Conservation (phyloP, 2,113 vertebrate genomes). For the Carassius carassius region DNA sequence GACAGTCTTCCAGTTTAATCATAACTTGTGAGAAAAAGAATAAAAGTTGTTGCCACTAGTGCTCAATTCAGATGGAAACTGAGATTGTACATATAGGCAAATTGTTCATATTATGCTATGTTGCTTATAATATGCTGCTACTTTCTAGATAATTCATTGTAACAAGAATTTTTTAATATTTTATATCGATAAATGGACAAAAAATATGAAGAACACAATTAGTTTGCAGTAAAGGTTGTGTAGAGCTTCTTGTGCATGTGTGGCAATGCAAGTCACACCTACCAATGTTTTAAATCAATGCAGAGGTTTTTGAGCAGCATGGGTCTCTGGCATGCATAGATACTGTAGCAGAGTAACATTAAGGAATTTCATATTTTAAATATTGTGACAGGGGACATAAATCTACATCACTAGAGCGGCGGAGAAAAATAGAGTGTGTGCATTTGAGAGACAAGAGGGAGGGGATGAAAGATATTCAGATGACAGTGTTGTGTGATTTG, state of each 20-base stretch:
- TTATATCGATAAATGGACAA: too few species aligned
- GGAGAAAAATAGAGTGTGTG: conserved; percentile 10
- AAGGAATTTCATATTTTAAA: conserved; percentile 47
- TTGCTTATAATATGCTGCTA: background rate
- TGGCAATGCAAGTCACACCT: conserved; percentile 54
- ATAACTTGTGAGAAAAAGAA: too few species aligned
- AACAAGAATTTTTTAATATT: too few species aligned
- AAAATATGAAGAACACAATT: background rate
- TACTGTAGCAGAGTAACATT: conserved; percentile 50
- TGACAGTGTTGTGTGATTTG: conserved; percentile 44
- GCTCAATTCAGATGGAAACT: too few species aligned
- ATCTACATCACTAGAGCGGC: conserved; percentile 45
- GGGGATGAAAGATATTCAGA: conserved; percentile 27
- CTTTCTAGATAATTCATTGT: background rate
- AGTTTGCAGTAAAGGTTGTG: background rate
- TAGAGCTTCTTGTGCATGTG: background rate
- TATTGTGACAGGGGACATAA: conserved; percentile 44
- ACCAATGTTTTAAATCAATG: conserved; percentile 48
- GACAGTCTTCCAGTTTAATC: too few species aligned
- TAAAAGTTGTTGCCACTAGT: too few species aligned
- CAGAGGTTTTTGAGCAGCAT: conserved; percentile 50
- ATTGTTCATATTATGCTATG: background rate
- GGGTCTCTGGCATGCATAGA: conserved; percentile 41
- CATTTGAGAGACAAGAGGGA: conserved; percentile 40
- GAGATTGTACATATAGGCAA: background rate